These are phyloP conservation scores for Nixonia krombeini DNA, from an alignment of 1,140 invertebrate genomes.

Conservation along the genomic window DNA sequence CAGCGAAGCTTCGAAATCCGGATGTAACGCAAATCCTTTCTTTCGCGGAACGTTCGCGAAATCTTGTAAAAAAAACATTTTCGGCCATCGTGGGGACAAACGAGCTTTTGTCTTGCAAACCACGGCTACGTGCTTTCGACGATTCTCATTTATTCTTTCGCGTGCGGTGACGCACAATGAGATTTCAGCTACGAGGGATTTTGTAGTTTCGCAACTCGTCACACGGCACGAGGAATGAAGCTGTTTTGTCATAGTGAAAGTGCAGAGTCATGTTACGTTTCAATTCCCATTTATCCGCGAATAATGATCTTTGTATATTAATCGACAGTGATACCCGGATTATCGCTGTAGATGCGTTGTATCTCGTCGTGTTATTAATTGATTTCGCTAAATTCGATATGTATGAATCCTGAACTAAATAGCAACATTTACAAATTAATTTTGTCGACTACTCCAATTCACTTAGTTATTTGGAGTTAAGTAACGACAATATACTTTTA, in stretches of 20 bases:
- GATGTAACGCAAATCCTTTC: too few species aligned
- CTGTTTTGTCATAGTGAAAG: conserved; percentile 17
- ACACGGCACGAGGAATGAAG: conserved; percentile 9
- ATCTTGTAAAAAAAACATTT: too few species aligned
- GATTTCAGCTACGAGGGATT: conserved; percentile 4
- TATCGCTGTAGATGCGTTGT: not conserved
- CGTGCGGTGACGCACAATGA: not conserved
- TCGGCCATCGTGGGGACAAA: too few species aligned
- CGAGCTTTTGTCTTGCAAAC: not conserved
- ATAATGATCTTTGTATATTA: not conserved
- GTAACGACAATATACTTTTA: too few species aligned
- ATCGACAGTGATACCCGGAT: not conserved
- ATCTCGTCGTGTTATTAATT: not conserved
- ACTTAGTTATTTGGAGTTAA: too few species aligned
- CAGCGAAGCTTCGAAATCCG: too few species aligned
- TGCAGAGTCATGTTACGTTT: conserved; percentile 51
- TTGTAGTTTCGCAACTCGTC: conserved; percentile 1
- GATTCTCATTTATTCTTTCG: not conserved
- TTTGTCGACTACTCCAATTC: too few species aligned
- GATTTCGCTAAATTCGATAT: too few species aligned
- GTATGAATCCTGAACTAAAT: too few species aligned
- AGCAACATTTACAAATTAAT: too few species aligned
- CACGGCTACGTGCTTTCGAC: not conserved
- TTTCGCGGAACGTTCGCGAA: too few species aligned
- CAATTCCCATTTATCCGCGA: conserved; percentile 22